These are phyloP conservation scores for Pangasius mekongensis DNA, from an alignment of 2,797 vertebrate genomes.

Conservation along the genomic window DNA sequence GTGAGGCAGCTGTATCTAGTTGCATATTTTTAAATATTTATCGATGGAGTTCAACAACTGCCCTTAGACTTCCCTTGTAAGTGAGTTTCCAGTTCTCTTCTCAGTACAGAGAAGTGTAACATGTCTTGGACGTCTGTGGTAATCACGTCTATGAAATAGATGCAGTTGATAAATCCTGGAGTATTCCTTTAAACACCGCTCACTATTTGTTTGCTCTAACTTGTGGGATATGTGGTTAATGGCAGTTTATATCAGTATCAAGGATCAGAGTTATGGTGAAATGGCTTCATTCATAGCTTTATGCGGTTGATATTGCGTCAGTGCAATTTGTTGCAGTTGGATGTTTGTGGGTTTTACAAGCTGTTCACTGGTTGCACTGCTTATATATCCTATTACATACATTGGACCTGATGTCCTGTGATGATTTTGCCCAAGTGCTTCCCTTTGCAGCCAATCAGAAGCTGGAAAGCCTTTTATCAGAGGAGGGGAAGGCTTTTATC, in stretches of 20 bases:
- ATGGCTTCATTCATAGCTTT: slow-evolving; percentile 23
- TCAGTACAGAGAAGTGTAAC: background rate
- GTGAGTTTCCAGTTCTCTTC: background rate
- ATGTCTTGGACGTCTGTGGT: background rate
- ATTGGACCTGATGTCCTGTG: slow-evolving; percentile 24
- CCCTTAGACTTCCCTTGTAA: background rate
- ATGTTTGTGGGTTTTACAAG: background rate
- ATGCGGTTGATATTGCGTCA: background rate
- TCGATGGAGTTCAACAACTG: background rate
- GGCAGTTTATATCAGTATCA: slow-evolving; percentile 10
- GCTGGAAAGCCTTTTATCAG: slow-evolving; percentile 45
- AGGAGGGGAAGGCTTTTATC: slow-evolving; percentile 47
- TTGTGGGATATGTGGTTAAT: background rate
- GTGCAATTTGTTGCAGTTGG: slow-evolving; percentile 28
- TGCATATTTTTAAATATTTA: background rate
- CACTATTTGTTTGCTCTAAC: background rate
- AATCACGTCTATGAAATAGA: background rate
- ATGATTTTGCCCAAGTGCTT: slow-evolving; percentile 33
- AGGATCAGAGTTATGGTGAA: slow-evolving; percentile 16
- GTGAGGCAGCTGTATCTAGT: background rate
- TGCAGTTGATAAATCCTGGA: background rate
- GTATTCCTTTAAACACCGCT: background rate
- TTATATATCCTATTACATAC: slow-evolving; percentile 22
- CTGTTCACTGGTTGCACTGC: slow-evolving; percentile 14
- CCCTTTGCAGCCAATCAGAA: slow-evolving; percentile 24